Conservation (phyloP, 2,113 vertebrate species). For the Clarias batrachus region DNA sequence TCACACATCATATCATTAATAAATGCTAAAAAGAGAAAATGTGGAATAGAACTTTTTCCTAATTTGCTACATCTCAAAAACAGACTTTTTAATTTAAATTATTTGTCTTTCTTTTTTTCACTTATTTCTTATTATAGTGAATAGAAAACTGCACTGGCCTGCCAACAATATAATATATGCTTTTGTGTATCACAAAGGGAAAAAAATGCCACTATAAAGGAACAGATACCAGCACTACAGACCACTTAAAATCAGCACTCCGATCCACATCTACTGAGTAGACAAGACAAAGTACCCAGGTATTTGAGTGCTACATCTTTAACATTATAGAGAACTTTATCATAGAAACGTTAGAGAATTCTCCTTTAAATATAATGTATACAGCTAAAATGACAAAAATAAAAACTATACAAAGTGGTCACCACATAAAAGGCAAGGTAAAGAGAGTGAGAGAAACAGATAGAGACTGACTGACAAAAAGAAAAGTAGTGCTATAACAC, state of each 20-base stretch:
- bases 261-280: slow-evolving; percentile 67
- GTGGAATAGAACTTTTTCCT: slow-evolving; percentile 53
- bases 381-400: slow-evolving; percentile 59
- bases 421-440: slow-evolving; percentile 60
- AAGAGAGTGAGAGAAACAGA: slow-evolving; percentile 35
- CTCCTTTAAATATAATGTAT: slow-evolving; percentile 68
- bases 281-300: slow-evolving; percentile 87
- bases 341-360: slow-evolving; percentile 54
- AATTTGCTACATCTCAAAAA: slow-evolving; percentile 74
- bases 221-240: slow-evolving; percentile 61
- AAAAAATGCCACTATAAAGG: slow-evolving; percentile 53
- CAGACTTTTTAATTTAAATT: slow-evolving; percentile 43
- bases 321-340: slow-evolving; percentile 57
- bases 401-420: slow-evolving; percentile 60
- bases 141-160: slow-evolving; percentile 69
- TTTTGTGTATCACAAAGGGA: slow-evolving; percentile 59
- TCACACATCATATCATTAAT: slow-evolving; percentile 55
- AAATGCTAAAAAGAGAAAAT: slow-evolving; percentile 60
- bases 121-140: slow-evolving; percentile 46
- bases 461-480: slow-evolving; percentile 26
- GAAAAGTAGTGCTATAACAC: slow-evolving; percentile 30
- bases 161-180: slow-evolving; percentile 60
- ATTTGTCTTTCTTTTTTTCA: background rate
- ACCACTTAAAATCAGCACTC: slow-evolving; percentile 62
- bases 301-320: slow-evolving; percentile 72